A percentile compares a stretch with the other conserved stretches of the same genome.
phyloP scores from a whole-genome alignment of 2,888 invertebrate species.

The Fissipunctia ypsillon region DNA sequence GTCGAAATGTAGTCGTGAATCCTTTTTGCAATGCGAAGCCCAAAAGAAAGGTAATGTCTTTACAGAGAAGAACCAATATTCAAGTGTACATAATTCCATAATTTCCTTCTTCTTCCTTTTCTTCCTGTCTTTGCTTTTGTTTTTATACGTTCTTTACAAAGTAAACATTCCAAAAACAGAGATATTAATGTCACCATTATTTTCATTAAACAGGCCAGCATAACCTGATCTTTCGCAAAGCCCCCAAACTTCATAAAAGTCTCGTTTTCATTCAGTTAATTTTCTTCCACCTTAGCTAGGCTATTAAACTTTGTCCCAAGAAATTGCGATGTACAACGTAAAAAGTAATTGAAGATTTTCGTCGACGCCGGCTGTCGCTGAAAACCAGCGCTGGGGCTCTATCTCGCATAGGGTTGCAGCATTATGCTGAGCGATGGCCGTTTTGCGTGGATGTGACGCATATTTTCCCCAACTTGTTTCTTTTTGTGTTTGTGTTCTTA shows the following conservation, averaged over 20 bases:
- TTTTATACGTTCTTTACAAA: background rate
- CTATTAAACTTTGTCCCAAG: conserved; percentile 38
- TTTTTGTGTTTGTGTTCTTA: no score
- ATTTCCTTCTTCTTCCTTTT: background rate
- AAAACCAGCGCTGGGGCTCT: no score
- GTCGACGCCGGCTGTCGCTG: no score
- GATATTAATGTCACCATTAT: conserved; percentile 2
- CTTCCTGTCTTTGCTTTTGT: background rate
- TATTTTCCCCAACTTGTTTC: no score
- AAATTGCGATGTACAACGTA: conserved; percentile 36
- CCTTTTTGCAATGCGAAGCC: background rate
- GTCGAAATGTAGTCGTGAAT: background rate
- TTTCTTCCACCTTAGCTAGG: conserved; percentile 12
- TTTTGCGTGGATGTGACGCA: no score
- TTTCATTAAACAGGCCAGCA: background rate
- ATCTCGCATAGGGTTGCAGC: no score
- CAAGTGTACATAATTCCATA: no score
- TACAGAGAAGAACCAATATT: background rate
- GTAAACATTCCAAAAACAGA: background rate
- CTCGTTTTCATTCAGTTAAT: conserved; percentile 45
- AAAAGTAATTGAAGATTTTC: conserved; percentile 51
- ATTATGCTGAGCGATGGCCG: no score
- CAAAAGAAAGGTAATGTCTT: background rate
- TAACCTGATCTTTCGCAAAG: conserved; percentile 1
- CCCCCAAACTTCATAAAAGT: conserved; percentile 22